Percentiles rank a stretch among this genome's conserved stretches.
Conservation (phyloP, 2,797 vertebrate species). For the Lacerta viridis region DNA sequence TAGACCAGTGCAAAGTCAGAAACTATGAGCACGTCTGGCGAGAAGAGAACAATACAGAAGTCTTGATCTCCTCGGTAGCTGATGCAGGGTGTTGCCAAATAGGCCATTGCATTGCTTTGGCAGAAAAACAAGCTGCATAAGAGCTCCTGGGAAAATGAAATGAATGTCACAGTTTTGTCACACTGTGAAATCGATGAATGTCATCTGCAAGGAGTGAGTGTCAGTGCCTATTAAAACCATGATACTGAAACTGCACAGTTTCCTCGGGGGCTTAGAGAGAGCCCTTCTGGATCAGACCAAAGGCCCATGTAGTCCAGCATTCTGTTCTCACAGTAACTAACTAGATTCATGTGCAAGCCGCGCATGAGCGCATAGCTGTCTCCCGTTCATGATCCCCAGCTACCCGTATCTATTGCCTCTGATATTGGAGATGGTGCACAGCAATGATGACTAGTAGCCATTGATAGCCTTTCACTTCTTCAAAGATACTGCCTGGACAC, state of each 20-base stretch:
- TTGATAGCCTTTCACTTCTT: too few relatives aligned
- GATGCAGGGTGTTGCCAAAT: constrained; percentile 34
- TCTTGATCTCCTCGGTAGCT: constrained; percentile 1
- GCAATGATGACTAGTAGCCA: too few relatives aligned
- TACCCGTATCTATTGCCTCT: too few relatives aligned
- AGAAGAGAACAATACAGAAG: constrained; percentile 25
- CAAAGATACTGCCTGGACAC: too few relatives aligned
- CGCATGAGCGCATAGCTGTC: too few relatives aligned
- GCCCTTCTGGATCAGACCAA: too few relatives aligned
- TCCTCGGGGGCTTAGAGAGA: not conserved
- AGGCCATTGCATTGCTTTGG: constrained; percentile 29
- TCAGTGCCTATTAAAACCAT: constrained; percentile 36
- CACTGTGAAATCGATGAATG: constrained; percentile 24
- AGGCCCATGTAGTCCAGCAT: too few relatives aligned
- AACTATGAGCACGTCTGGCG: constrained; percentile 13
- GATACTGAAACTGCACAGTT: not conserved
- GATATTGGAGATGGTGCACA: too few relatives aligned
- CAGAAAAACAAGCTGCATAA: constrained; percentile 5
- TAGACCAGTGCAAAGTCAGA: constrained; percentile 23
- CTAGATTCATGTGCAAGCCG: too few relatives aligned
- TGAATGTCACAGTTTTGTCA: constrained; percentile 36
- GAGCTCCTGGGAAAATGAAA: constrained; percentile 47
- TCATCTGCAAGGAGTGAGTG: constrained; percentile 29
- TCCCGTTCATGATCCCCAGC: too few relatives aligned
- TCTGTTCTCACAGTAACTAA: too few relatives aligned